A percentile compares a stretch with the other conserved stretches of the same genome.
phyloP scores from a whole-genome alignment of 2,113 vertebrate species.

The Syngnathus scovelli region DNA sequence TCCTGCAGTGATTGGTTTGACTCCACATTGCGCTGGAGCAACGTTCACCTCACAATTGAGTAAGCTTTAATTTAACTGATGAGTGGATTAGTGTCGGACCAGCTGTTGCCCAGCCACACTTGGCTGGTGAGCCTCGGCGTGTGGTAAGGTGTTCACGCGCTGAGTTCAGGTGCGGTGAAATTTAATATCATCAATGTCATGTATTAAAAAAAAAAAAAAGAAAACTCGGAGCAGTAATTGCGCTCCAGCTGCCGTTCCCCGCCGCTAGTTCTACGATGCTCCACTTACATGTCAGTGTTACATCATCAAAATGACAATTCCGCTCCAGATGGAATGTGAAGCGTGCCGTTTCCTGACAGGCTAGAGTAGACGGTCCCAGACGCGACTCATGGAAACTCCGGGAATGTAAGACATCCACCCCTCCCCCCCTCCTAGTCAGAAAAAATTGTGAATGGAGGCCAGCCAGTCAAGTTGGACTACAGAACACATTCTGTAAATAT shows the following conservation, averaged over 20 bases:
- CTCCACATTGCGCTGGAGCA: constrained; percentile 36
- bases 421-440: background rate
- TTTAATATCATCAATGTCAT: constrained; percentile 18
- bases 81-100: constrained; percentile 54
- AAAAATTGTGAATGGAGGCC: constrained; percentile 1
- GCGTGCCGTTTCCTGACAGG: constrained; percentile 47
- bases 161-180: constrained; percentile 28
- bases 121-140: constrained; percentile 26
- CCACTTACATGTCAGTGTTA: constrained; percentile 50
- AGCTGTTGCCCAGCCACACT: constrained; percentile 47
- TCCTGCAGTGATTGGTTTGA: constrained; percentile 16
- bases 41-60: constrained; percentile 40
- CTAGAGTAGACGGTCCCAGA: constrained; percentile 45
- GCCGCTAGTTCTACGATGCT: constrained; percentile 33
- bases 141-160: constrained; percentile 39
- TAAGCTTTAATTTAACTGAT: constrained; percentile 61
- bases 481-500: background rate
- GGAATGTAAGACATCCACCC: constrained; percentile 60
- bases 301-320: constrained; percentile 55
- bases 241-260: constrained; percentile 39
- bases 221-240: background rate
- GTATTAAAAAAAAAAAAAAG: background rate
- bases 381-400: constrained; percentile 55
- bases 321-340: constrained; percentile 57
- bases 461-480: background rate